Percentiles rank a stretch among this genome's conserved stretches.
phyloP scores from a whole-genome alignment of 2,888 invertebrate species.

The Dryocosmus kuriphilus region DNA sequence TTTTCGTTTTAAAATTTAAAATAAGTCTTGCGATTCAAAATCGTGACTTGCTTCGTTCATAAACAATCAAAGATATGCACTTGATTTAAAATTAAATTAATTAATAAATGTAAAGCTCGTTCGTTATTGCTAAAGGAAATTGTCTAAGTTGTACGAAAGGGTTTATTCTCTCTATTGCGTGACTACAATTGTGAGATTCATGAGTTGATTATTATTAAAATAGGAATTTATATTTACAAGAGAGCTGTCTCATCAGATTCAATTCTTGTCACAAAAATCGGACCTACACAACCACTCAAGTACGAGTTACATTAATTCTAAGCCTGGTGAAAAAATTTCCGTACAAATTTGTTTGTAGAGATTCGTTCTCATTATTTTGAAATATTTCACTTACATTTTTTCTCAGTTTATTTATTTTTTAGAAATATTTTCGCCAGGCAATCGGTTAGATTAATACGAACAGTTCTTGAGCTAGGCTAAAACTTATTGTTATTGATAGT shows the following conservation, averaged over 20 bases:
- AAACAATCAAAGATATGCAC: background rate
- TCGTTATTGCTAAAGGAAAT: constrained; percentile 7
- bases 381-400: background rate
- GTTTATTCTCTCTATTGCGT: background rate
- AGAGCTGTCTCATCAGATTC: constrained; percentile 9
- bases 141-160: background rate
- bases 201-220: constrained; percentile 17
- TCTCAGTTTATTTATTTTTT: background rate
- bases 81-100: background rate
- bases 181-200: constrained; percentile 31
- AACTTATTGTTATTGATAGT: constrained; percentile 59
- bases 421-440: constrained; percentile 20
- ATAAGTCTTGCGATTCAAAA: background rate
- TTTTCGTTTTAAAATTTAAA: background rate
- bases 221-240: background rate
- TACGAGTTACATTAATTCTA: constrained; percentile 51
- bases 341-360: background rate
- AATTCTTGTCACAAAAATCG: constrained; percentile 14
- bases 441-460: background rate
- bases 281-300: constrained; percentile 1
- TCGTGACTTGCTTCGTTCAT: background rate
- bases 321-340: constrained; percentile 20
- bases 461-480: constrained; percentile 32
- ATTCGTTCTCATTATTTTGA: background rate
- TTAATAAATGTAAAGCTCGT: constrained; percentile 18